Conservation (phyloP, 2,113 vertebrate genomes). For the Grus americana region DNA sequence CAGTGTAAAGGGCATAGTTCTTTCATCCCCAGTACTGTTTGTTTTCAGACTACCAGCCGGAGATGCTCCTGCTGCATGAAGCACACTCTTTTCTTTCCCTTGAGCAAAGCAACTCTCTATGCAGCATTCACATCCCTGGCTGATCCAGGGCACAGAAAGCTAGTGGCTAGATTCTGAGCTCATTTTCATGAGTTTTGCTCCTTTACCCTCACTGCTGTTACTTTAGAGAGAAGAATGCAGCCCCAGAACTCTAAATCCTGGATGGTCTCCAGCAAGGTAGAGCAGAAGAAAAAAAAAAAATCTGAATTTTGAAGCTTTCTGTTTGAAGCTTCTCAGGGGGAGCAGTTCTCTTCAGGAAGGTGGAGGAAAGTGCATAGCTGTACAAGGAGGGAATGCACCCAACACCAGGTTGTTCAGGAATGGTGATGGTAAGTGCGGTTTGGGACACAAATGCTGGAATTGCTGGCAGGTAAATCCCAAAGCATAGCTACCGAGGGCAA, state of each 20-base stretch:
- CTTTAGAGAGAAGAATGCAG: constrained; percentile 11
- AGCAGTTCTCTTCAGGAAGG: not conserved
- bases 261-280: constrained; percentile 4
- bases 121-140: not conserved
- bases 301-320: not conserved
- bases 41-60: not conserved
- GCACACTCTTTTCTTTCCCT: not conserved
- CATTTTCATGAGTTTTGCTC: not conserved
- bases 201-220: not conserved
- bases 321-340: not conserved
- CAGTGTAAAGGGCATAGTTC: not conserved
- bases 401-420: not conserved
- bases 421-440: not conserved
- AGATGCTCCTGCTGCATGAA: constrained; percentile 37
- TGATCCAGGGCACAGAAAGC: not conserved
- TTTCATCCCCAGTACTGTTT: constrained; percentile 13
- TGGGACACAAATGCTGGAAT: not conserved
- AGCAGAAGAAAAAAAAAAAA: not conserved
- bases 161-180: not conserved
- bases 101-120: not conserved
- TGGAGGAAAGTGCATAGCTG: not conserved
- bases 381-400: not conserved
- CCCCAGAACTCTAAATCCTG: not conserved
- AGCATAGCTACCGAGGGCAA: not conserved
- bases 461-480: not conserved